Percentiles rank a stretch among this genome's conserved stretches.
These are phyloP conservation scores for Malurus melanocephalus DNA, from an alignment of 2,113 vertebrate species.

Conservation along the genomic window DNA sequence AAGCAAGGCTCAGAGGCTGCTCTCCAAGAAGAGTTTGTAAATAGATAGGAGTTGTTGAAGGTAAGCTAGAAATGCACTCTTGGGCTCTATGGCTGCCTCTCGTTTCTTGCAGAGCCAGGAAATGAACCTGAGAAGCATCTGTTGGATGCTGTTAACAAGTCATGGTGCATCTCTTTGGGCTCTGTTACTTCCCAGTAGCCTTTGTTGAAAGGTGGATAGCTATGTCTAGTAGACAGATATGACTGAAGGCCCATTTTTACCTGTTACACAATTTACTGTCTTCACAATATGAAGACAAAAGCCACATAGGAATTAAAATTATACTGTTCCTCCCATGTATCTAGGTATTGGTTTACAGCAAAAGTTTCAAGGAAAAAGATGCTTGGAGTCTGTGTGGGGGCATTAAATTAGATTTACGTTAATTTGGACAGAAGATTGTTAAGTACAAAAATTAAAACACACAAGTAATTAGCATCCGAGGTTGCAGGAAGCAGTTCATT, in stretches of 20 bases:
- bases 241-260: neutral
- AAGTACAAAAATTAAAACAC: conserved; percentile 6
- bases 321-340: neutral
- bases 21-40: neutral
- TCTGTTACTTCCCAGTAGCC: neutral
- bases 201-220: neutral
- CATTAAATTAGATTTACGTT: conserved; percentile 2
- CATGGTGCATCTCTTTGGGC: neutral
- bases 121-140: neutral
- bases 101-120: neutral
- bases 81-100: neutral
- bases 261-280: neutral
- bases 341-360: neutral
- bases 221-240: neutral
- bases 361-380: neutral
- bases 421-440: neutral
- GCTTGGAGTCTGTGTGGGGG: neutral
- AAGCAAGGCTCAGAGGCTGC: neutral
- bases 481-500: neutral
- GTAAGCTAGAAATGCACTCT: neutral
- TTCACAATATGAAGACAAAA: neutral
- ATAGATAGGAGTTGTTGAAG: neutral
- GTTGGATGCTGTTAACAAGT: neutral
- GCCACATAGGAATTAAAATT: neutral
- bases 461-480: conserved; percentile 6